phyloP scores from a whole-genome alignment of 2,113 vertebrate genomes.

The Chunga burmeisteri region DNA sequence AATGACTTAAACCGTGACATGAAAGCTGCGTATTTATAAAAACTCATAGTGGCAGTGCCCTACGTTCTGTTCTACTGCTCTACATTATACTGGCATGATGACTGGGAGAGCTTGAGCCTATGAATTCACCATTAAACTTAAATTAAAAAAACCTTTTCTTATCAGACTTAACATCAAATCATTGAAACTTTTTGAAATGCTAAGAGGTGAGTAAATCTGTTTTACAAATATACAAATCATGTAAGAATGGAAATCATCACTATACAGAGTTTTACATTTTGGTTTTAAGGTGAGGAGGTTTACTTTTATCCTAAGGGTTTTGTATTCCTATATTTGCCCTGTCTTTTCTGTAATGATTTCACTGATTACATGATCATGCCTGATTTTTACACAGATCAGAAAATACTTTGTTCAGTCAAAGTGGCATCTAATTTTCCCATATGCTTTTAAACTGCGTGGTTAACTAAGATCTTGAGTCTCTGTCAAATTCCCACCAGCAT shows the following conservation, averaged over 20 bases:
- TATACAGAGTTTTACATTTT: neutral
- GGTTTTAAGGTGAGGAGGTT: neutral
- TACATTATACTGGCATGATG: rapidly evolving
- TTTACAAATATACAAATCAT: neutral
- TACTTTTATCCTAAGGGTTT: neutral
- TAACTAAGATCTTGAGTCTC: neutral
- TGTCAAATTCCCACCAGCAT: neutral
- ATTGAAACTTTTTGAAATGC: neutral
- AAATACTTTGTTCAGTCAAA: neutral
- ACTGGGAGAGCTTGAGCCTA: neutral
- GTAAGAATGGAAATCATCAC: neutral
- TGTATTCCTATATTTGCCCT: neutral
- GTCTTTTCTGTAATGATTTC: neutral
- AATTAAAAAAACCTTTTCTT: neutral
- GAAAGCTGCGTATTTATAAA: neutral
- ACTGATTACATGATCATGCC: neutral
- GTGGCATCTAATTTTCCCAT: neutral
- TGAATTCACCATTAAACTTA: neutral
- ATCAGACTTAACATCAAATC: neutral
- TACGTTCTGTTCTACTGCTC: neutral
- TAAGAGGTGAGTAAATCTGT: neutral
- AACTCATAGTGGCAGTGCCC: neutral
- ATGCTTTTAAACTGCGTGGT: neutral
- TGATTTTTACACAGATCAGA: neutral
- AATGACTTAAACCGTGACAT: neutral